Evolutionary conservation across 2,888 invertebrate genomes (phyloP), one percentile per base, ranked within the genome.

Genomic region (Fragum sueziense): DNA sequence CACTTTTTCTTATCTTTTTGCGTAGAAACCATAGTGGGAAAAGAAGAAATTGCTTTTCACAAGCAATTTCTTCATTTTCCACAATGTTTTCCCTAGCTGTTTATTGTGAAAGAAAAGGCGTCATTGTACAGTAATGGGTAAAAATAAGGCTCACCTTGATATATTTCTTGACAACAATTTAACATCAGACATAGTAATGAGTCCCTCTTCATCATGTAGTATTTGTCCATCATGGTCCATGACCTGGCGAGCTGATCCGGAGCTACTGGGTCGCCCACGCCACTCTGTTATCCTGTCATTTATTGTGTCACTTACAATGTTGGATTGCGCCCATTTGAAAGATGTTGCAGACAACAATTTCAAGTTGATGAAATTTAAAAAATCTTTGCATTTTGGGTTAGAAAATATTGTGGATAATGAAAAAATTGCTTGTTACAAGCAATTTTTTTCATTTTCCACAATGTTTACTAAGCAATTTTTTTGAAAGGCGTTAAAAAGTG

Each of bases 191-290:
- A 89, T 80, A 3, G 89, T 88, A 47, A 89, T 83, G 37, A 89
- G 69, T 52, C 74, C 72, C 11, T 85, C 85, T n/a, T 85, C 81
- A 22, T 84, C 82, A 29, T 82, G 80, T 11, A 86, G 79, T 7
- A 88, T 70, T 62, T 88, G 88, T 51, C 75, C 65, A 17, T 87
- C 86, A 65, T 84, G 84, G 29, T 84, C 84, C 1, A 73, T 76
- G 1, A 74, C 57, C 3, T 76, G 76, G 11, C 80, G 76, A 17
- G 77, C 78, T 33, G 81, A 88, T 0, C 86, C 87, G 9, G 88
- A 82, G 69, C 88, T 89, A 34, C 80, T 86, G 0, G 90, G 89
- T 47, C 89, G 65, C 0, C 86, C 86, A 47, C 90, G 83, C 89
- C 87, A 88, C 47, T 88, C 86, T 9, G 77, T 76, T 9, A 90